Conservation (phyloP, 2,888 invertebrate genomes). For the Acutogordius australiensis region DNA sequence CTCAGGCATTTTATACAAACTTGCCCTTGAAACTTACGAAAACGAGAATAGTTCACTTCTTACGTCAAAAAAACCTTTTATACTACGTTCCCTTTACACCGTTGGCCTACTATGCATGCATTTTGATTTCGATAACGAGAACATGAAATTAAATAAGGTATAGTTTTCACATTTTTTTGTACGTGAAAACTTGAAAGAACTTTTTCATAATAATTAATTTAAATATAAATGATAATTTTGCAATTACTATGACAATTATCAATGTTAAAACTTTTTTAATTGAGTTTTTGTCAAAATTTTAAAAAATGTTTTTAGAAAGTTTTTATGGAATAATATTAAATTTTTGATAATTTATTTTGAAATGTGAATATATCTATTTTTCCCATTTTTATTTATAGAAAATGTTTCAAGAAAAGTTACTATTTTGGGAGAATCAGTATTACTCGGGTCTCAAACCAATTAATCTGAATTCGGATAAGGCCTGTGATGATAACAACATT, state of each 20-base stretch:
- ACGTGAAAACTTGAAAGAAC: no score
- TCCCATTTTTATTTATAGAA: no score
- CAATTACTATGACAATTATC: no score
- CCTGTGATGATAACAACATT: neutral
- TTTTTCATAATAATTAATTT: no score
- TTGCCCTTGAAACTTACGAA: slow-evolving; percentile 7
- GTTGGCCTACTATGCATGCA: slow-evolving; percentile 68
- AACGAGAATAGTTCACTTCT: neutral
- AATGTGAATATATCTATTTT: no score
- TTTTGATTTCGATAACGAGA: slow-evolving; percentile 47
- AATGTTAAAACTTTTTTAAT: no score
- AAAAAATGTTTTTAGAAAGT: no score
- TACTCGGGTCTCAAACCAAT: neutral
- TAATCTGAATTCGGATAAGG: neutral
- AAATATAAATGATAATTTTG: no score
- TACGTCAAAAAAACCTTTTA: slow-evolving; percentile 27
- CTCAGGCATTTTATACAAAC: neutral
- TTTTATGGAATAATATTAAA: no score
- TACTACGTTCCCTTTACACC: slow-evolving; percentile 63
- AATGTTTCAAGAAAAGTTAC: neutral
- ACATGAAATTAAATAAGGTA: slow-evolving; percentile 13
- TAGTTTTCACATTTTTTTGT: no score
- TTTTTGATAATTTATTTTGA: no score
- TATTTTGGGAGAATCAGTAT: slow-evolving; percentile 2
- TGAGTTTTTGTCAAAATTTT: no score